Conservation (phyloP, 1,140 invertebrate genomes). For the Apis laboriosa region DNA sequence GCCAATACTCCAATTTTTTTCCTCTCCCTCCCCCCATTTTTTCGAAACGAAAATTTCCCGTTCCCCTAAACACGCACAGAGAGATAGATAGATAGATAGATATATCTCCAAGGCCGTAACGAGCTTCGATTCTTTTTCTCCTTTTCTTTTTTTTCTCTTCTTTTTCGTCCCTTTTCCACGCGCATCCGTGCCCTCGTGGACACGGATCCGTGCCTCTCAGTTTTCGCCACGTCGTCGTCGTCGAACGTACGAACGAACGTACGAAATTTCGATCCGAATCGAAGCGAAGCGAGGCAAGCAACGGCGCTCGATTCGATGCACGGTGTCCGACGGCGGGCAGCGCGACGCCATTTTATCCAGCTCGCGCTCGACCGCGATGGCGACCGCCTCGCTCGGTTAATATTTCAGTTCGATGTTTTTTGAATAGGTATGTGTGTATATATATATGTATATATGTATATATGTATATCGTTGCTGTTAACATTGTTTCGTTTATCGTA, state of each 20-base stretch:
- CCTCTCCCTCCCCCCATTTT: conserved; percentile 78
- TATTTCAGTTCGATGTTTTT: too few relatives aligned
- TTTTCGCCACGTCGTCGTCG: conserved; percentile 62
- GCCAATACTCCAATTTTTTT: conserved; percentile 50
- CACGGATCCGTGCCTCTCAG: conserved; percentile 55
- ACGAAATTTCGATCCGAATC: conserved; percentile 22
- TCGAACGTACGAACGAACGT: conserved; percentile 2
- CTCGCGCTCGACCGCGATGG: not conserved
- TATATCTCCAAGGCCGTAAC: conserved; percentile 31
- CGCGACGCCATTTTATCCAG: conserved; percentile 28
- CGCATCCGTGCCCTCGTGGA: conserved; percentile 26
- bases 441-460: too few relatives aligned
- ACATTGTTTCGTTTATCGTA: too few relatives aligned
- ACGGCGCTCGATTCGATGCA: not conserved
- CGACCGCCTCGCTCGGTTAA: not conserved
- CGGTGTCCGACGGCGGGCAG: conserved; percentile 16
- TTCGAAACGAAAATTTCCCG: conserved; percentile 62
- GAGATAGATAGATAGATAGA: too few relatives aligned
- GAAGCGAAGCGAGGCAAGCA: not conserved
- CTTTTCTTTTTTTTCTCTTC: conserved; percentile 22
- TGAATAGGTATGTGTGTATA: too few relatives aligned
- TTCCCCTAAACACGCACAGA: conserved; percentile 54
- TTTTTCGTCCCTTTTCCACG: conserved; percentile 26
- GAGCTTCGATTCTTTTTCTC: conserved; percentile 47
- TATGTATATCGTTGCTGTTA: too few relatives aligned